Evolutionary conservation across 2,797 vertebrate species (phyloP).

Genomic region (Rhinophrynus dorsalis): DNA sequence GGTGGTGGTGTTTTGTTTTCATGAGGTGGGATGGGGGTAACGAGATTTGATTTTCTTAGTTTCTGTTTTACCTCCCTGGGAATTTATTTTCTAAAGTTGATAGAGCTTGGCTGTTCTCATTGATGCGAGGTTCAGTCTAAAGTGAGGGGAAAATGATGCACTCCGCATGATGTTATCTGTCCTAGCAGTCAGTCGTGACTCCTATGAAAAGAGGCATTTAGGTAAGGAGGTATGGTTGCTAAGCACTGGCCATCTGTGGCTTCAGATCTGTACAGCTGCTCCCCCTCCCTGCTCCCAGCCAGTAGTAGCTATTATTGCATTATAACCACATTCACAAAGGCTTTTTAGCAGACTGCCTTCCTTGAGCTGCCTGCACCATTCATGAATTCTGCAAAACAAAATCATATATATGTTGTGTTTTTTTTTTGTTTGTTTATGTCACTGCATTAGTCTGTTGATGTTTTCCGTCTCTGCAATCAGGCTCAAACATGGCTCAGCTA

Average conservation of each 20-base stretch:
- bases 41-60: neutral
- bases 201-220: conserved; percentile 84
- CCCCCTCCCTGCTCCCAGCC: neutral
- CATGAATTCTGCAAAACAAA: conserved; percentile 12
- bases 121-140: conserved; percentile 25
- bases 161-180: conserved; percentile 68
- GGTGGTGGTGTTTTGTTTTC: neutral
- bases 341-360: conserved; percentile 1
- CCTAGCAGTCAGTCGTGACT: conserved; percentile 87
- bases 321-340: conserved; percentile 16
- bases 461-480: too few relatives aligned
- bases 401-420: neutral
- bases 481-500: too few relatives aligned
- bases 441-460: neutral
- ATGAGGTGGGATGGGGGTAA: neutral
- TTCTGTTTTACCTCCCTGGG: neutral
- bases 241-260: conserved; percentile 73
- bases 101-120: conserved; percentile 6
- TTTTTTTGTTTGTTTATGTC: conserved; percentile 1
- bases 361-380: conserved; percentile 6
- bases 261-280: conserved; percentile 9
- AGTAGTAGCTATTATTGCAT: conserved; percentile 18
- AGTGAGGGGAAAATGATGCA: conserved; percentile 59
- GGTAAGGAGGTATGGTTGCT: conserved; percentile 86
- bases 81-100: conserved; percentile 7